phyloP scores from a whole-genome alignment of 2,888 invertebrate species.

The Callyntrura guangdongensis region DNA sequence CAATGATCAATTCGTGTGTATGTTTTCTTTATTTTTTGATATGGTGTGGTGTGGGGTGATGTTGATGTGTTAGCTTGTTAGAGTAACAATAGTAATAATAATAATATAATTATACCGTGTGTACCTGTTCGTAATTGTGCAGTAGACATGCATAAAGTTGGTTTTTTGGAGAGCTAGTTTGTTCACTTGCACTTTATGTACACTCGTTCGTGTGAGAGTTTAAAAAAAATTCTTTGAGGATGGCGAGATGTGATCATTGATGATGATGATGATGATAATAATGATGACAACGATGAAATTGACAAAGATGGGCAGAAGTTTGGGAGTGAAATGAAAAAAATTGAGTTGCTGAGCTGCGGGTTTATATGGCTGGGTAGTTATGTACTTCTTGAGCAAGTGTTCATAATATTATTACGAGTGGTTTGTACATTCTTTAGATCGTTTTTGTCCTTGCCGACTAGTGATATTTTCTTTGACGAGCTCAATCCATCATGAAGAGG shows the following conservation, averaged over 20 bases:
- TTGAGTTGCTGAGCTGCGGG: not conserved
- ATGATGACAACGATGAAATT: not conserved
- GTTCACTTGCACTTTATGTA: conserved; percentile 22
- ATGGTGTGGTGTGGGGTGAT: not conserved
- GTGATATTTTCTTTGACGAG: conserved; percentile 33
- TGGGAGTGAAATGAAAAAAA: not conserved
- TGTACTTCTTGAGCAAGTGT: not conserved
- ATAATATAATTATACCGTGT: not conserved
- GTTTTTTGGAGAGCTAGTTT: not conserved
- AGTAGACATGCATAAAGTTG: not conserved
- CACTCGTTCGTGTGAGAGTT: not conserved
- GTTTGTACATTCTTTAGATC: not conserved
- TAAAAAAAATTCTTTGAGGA: not conserved
- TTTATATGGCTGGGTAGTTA: not conserved
- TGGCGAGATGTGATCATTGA: conserved; percentile 10
- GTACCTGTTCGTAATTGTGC: not conserved
- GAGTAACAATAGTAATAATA: conserved; percentile 14
- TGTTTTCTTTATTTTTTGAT: conserved; percentile 36
- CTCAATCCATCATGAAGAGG: conserved; percentile 17
- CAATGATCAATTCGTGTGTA: conserved; percentile 74
- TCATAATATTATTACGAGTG: not conserved
- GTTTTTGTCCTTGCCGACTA: conserved; percentile 42
- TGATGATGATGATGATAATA: not conserved
- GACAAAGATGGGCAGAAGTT: conserved; percentile 30
- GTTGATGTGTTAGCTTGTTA: conserved; percentile 49